Conservation (phyloP, 2,113 vertebrate species). For the Eulemur rufifrons region DNA sequence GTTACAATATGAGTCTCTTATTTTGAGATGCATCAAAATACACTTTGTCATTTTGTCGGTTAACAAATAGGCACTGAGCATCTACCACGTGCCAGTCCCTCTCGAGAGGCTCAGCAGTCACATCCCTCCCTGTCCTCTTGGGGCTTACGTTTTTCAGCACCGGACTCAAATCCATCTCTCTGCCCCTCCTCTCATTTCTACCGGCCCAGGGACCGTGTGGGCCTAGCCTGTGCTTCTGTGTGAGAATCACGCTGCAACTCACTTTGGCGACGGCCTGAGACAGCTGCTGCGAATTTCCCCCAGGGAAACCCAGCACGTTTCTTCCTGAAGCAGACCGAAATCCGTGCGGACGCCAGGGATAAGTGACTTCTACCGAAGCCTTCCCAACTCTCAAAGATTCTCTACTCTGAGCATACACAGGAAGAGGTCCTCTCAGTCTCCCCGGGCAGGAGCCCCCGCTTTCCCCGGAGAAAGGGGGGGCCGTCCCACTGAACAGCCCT, state of each 20-base stretch:
- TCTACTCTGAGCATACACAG: not conserved
- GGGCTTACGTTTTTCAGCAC: not conserved
- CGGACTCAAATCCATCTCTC: not conserved
- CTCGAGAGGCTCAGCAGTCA: not conserved
- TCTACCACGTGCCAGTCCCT: not conserved
- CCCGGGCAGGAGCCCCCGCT: not conserved
- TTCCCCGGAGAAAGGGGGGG: not conserved
- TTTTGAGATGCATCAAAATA: not conserved
- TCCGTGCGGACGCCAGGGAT: too few species aligned
- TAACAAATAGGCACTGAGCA: accelerated
- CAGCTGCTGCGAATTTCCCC: not conserved
- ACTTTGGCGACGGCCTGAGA: not conserved
- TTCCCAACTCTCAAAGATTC: not conserved
- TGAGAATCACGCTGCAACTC: too few species aligned
- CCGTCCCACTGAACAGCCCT: not conserved
- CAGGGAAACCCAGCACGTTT: not conserved
- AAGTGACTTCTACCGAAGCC: not conserved
- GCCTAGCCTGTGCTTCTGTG: accelerated
- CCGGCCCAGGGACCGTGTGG: accelerated
- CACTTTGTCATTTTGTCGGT: not conserved
- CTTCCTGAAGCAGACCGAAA: not conserved
- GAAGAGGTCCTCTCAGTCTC: not conserved
- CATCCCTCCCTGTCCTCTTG: not conserved
- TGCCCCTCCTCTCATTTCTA: not conserved
- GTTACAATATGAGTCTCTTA: not conserved